A percentile compares a stretch with the other conserved stretches of the same genome.
Evolutionary conservation across 2,888 invertebrate genomes (phyloP).

Genomic region (Cerastis leucographa): DNA sequence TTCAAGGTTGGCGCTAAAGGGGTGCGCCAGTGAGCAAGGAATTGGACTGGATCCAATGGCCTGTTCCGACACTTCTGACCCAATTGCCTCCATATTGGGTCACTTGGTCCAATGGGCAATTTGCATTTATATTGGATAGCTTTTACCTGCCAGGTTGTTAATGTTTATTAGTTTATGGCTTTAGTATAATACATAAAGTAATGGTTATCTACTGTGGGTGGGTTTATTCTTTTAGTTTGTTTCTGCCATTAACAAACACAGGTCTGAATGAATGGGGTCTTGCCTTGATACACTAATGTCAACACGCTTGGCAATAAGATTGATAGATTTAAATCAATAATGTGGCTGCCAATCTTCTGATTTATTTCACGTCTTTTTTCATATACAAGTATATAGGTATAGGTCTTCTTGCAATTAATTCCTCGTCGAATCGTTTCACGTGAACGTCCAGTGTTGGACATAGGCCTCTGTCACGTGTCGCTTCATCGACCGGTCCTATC

Average conservation of each 20-base stretch:
- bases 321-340: background rate
- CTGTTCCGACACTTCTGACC: slow-evolving; percentile 63
- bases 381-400: background rate
- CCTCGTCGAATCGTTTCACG: background rate
- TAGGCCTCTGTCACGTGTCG: too few relatives aligned
- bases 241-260: background rate
- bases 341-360: background rate
- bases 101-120: slow-evolving; percentile 56
- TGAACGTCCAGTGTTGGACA: background rate
- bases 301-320: background rate
- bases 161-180: slow-evolving; percentile 45
- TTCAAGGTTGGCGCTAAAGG: slow-evolving; percentile 60
- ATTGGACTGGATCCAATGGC: slow-evolving; percentile 71
- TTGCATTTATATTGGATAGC: slow-evolving; percentile 60
- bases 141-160: slow-evolving; percentile 53
- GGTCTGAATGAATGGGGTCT: background rate
- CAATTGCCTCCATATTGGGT: slow-evolving; percentile 64
- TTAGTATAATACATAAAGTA: background rate
- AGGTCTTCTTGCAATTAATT: background rate
- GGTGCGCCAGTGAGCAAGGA: slow-evolving; percentile 51
- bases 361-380: background rate
- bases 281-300: background rate
- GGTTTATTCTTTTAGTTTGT: slow-evolving; percentile 9
- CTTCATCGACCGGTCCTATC: too few relatives aligned
- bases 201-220: background rate